Percentiles rank a stretch among this genome's conserved stretches.
Evolutionary conservation across 2,113 vertebrate species (phyloP).

Genomic region (Pelmatolapia mariae): DNA sequence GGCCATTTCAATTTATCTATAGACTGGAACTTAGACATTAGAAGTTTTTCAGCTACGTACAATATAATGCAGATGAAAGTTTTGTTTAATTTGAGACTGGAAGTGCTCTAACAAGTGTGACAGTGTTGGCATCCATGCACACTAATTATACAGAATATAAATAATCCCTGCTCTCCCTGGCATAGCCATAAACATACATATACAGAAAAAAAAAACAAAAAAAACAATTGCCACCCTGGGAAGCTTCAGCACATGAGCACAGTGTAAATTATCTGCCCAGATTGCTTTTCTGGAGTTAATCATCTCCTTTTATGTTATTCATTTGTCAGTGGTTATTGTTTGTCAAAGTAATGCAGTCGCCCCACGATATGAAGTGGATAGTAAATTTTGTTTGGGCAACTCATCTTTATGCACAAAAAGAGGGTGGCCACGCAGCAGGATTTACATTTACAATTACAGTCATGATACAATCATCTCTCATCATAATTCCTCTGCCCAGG

Average conservation of each 20-base stretch:
- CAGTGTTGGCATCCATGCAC: not conserved
- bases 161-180: not conserved
- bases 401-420: constrained; percentile 52
- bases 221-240: constrained; percentile 5
- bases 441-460: constrained; percentile 71
- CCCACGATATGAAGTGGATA: constrained; percentile 53
- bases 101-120: not conserved
- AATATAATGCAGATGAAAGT: not conserved
- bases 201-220: not conserved
- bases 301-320: constrained; percentile 69
- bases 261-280: constrained; percentile 51
- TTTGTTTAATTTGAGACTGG: not conserved
- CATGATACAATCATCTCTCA: constrained; percentile 68
- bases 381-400: constrained; percentile 61
- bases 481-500: constrained; percentile 63
- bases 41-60: not conserved
- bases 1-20: not conserved
- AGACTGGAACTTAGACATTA: not conserved
- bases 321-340: constrained; percentile 72
- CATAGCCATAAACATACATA: not conserved
- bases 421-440: constrained; percentile 41
- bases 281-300: constrained; percentile 69
- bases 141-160: not conserved
- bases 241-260: constrained; percentile 20
- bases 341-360: constrained; percentile 57